Conservation (phyloP, 2,797 vertebrate genomes). For the Chanos chanos region DNA sequence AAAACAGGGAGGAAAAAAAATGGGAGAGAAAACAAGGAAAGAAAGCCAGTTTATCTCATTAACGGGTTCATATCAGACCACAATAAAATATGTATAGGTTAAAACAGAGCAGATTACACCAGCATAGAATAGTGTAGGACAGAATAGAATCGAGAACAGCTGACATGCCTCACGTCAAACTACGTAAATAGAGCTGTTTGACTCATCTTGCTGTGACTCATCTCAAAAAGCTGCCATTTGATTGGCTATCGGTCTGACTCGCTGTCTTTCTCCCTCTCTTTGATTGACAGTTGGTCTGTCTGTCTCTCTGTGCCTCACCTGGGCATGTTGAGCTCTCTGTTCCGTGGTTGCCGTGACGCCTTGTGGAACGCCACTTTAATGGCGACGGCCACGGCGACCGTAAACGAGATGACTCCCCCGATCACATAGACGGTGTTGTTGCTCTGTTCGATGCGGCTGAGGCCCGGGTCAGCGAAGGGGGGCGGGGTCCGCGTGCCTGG, state of each 20-base stretch:
- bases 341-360: conserved; percentile 83
- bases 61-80: conserved; percentile 16
- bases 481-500: conserved; percentile 62
- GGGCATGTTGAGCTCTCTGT: conserved; percentile 87
- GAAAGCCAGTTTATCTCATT: conserved; percentile 4
- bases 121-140: too few relatives aligned
- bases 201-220: too few relatives aligned
- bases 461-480: conserved; percentile 62
- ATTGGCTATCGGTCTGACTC: too few relatives aligned
- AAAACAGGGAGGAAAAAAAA: conserved; percentile 1
- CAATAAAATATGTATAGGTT: too few relatives aligned
- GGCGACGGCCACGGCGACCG: conserved; percentile 84
- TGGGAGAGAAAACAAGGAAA: conserved; percentile 6
- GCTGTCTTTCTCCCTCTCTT: too few relatives aligned
- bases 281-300: background rate
- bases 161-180: too few relatives aligned
- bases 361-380: conserved; percentile 91
- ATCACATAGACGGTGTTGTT: conserved; percentile 89
- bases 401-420: conserved; percentile 87
- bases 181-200: too few relatives aligned
- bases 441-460: conserved; percentile 76
- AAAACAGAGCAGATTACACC: too few relatives aligned
- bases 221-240: too few relatives aligned
- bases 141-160: too few relatives aligned
- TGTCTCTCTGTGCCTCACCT: conserved; percentile 70